Evolutionary conservation across 2,113 vertebrate genomes (phyloP).

Genomic region (Boleophthalmus pectinirostris): DNA sequence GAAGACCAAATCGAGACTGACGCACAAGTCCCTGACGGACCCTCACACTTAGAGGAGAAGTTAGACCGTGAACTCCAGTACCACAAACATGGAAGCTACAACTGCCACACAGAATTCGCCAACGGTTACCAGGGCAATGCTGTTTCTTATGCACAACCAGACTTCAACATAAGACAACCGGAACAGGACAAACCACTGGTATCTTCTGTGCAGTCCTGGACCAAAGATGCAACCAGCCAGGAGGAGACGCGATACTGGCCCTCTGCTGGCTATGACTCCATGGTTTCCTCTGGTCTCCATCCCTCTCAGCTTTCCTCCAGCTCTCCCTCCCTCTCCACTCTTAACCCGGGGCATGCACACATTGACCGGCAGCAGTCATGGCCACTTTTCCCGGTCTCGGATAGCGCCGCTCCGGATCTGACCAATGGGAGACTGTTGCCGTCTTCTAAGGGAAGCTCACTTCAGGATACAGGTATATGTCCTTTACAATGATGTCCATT

Average conservation of each 20-base stretch:
- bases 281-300: background rate
- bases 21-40: background rate
- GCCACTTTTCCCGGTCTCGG: constrained; percentile 53
- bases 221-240: constrained; percentile 48
- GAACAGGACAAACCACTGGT: constrained; percentile 43
- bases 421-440: constrained; percentile 4
- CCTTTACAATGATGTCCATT: background rate
- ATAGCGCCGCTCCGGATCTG: constrained; percentile 49
- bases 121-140: background rate
- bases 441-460: constrained; percentile 20
- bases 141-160: constrained; percentile 28
- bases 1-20: constrained; percentile 49
- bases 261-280: constrained; percentile 11
- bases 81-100: constrained; percentile 79
- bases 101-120: constrained; percentile 37
- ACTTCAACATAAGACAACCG: constrained; percentile 34
- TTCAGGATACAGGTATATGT: constrained; percentile 59
- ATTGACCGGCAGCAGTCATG: constrained; percentile 59
- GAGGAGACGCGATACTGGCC: constrained; percentile 15
- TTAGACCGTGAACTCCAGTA: constrained; percentile 85
- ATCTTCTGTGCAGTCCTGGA: constrained; percentile 67
- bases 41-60: constrained; percentile 71
- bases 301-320: constrained; percentile 35
- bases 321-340: constrained; percentile 33
- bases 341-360: constrained; percentile 41